Conservation (phyloP, 2,888 invertebrate species). For the Chalcosyrphus nemorum region DNA sequence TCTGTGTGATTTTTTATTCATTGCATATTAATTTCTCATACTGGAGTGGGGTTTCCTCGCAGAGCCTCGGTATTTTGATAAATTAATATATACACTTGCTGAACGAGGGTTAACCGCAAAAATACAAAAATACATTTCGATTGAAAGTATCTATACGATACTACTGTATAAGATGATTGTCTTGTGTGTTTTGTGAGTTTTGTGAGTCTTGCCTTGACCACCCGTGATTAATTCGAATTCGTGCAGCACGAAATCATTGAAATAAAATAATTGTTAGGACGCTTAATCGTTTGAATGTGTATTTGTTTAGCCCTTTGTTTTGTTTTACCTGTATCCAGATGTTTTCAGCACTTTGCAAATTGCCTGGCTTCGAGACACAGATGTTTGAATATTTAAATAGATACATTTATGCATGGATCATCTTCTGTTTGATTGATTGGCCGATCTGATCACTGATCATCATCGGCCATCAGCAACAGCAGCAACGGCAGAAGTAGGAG, state of each 20-base stretch:
- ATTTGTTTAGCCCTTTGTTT: slow-evolving; percentile 66
- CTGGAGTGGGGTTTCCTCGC: slow-evolving; percentile 4
- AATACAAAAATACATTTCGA: too few relatives aligned
- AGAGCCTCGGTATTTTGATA: slow-evolving; percentile 34
- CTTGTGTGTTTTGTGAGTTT: background rate
- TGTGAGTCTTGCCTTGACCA: slow-evolving; percentile 49
- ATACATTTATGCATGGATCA: slow-evolving; percentile 57
- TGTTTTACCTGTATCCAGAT: slow-evolving; percentile 56
- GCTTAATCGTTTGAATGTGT: slow-evolving; percentile 36
- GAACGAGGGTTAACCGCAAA: slow-evolving; percentile 5
- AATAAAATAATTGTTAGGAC: slow-evolving; percentile 62
- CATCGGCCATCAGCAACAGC: slow-evolving; percentile 66
- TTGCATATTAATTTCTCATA: slow-evolving; percentile 67
- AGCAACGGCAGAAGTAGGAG: too few relatives aligned
- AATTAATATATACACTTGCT: slow-evolving; percentile 43
- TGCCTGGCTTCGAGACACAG: slow-evolving; percentile 33
- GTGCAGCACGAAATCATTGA: slow-evolving; percentile 66
- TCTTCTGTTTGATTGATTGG: slow-evolving; percentile 71
- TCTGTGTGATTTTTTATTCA: slow-evolving; percentile 42
- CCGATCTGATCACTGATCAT: slow-evolving; percentile 71
- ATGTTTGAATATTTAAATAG: slow-evolving; percentile 72
- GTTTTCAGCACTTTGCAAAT: slow-evolving; percentile 62
- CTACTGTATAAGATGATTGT: background rate
- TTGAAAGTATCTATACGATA: background rate
- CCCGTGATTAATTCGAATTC: slow-evolving; percentile 62